Evolutionary conservation across 2,888 invertebrate species (phyloP).

Genomic region (Orthosia cruda): DNA sequence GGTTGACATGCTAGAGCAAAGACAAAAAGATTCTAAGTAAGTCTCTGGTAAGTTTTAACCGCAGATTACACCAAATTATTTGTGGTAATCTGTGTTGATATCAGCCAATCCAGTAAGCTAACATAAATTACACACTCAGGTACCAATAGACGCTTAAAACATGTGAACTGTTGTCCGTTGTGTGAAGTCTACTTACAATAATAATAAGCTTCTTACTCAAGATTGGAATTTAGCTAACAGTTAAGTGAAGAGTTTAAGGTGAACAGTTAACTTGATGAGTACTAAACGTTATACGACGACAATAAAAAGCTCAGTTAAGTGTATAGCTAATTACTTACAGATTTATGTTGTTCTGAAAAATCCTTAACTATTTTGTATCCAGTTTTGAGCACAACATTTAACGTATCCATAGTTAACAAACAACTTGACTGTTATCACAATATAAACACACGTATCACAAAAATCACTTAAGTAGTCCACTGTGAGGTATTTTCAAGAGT

Average conservation of each 20-base stretch:
- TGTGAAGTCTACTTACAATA: slow-evolving; percentile 33
- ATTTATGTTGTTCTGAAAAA: slow-evolving; percentile 85
- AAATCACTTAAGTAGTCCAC: slow-evolving; percentile 43
- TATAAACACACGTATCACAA: slow-evolving; percentile 52
- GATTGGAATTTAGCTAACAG: slow-evolving; percentile 22
- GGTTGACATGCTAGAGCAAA: not conserved
- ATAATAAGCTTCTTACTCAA: slow-evolving; percentile 41
- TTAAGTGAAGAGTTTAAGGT: slow-evolving; percentile 26
- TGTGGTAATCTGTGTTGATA: not conserved
- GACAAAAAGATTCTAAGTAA: slow-evolving; percentile 18
- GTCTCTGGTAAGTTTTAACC: not conserved
- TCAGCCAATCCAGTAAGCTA: slow-evolving; percentile 11
- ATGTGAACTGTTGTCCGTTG: slow-evolving; percentile 22
- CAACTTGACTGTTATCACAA: slow-evolving; percentile 51
- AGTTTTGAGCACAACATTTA: slow-evolving; percentile 87
- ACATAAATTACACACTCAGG: too few species aligned
- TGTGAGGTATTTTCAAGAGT: slow-evolving; percentile 44
- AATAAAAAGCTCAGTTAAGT: slow-evolving; percentile 4
- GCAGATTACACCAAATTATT: not conserved
- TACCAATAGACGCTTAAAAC: slow-evolving; percentile 42
- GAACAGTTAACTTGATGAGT: slow-evolving; percentile 8
- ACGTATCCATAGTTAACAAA: slow-evolving; percentile 81
- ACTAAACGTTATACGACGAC: slow-evolving; percentile 15
- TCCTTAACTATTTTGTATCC: slow-evolving; percentile 89
- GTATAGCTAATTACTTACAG: slow-evolving; percentile 78